These are phyloP conservation scores for Oreochromis mossambicus DNA, from an alignment of 2,797 vertebrate genomes.

Conservation along the genomic window DNA sequence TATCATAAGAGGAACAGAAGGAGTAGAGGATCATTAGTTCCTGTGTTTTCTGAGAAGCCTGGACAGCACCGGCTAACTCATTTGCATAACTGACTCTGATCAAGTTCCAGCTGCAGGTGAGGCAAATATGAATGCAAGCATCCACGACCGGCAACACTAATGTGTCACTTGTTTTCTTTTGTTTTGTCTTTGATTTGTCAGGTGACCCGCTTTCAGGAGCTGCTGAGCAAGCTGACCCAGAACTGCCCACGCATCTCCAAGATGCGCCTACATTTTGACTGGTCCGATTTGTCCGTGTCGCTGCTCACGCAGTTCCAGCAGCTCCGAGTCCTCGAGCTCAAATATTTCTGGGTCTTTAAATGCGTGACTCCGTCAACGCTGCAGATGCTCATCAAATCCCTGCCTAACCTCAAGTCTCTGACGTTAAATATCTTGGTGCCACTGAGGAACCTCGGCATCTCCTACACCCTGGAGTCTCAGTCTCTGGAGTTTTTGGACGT, in stretches of 20 bases:
- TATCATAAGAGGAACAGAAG: not conserved
- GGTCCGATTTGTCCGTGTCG: constrained; percentile 79
- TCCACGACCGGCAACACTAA: not conserved
- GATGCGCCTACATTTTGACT: constrained; percentile 83
- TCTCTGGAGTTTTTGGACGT: constrained; percentile 82
- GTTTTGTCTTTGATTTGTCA: constrained; percentile 11
- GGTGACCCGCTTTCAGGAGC: constrained; percentile 80
- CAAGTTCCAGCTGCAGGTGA: not conserved
- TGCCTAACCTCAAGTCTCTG: constrained; percentile 80
- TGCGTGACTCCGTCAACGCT: constrained; percentile 78
- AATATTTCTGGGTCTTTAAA: constrained; percentile 86
- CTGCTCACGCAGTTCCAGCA: constrained; percentile 79
- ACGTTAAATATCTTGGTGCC: constrained; percentile 83
- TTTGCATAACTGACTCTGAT: not conserved
- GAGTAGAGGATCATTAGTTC: not conserved
- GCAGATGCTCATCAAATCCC: constrained; percentile 74
- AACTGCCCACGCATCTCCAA: constrained; percentile 77
- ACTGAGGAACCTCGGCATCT: constrained; percentile 80
- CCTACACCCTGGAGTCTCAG: constrained; percentile 80
- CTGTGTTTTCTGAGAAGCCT: not conserved
- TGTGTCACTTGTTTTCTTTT: not conserved
- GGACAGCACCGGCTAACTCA: not conserved
- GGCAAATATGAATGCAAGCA: not conserved
- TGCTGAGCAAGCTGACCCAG: constrained; percentile 74
- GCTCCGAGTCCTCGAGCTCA: constrained; percentile 81